A percentile compares a stretch with the other conserved stretches of the same genome.
Evolutionary conservation across 2,888 invertebrate genomes (phyloP).

Genomic region (Athrips mouffetella): DNA sequence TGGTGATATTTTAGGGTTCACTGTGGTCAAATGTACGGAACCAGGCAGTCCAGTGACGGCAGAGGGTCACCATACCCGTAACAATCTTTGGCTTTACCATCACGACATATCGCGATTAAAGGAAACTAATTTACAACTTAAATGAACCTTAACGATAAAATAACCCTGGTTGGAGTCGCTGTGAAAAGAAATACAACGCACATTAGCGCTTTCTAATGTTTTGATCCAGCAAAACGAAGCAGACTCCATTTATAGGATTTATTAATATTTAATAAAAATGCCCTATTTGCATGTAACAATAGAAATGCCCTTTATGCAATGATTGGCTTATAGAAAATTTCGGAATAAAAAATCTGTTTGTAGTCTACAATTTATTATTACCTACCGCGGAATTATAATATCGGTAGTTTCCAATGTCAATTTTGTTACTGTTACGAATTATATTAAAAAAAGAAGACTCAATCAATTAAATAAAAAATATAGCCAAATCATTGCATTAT

Average conservation of each 20-base stretch:
- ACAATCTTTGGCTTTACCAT: conserved; percentile 79
- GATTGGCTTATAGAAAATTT: conserved; percentile 18
- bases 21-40: conserved; percentile 40
- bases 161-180: conserved; percentile 50
- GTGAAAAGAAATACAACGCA: conserved; percentile 31
- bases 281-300: conserved; percentile 16
- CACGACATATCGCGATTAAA: conserved; percentile 75
- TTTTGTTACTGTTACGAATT: no score
- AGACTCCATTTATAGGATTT: conserved; percentile 1
- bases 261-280: background rate
- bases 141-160: conserved; percentile 41
- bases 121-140: conserved; percentile 43
- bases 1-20: conserved; percentile 16
- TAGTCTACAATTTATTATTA: no score
- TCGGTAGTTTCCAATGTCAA: no score
- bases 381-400: no score
- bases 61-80: conserved; percentile 79
- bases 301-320: conserved; percentile 21
- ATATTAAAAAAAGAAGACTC: no score
- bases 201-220: conserved; percentile 53
- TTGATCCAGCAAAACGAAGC: conserved; percentile 42
- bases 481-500: conserved; percentile 34
- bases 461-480: no score
- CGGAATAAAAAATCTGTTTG: no score
- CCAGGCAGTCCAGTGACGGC: conserved; percentile 71